phyloP scores from a whole-genome alignment of 2,113 vertebrate species.

The Litocranius walleri region DNA sequence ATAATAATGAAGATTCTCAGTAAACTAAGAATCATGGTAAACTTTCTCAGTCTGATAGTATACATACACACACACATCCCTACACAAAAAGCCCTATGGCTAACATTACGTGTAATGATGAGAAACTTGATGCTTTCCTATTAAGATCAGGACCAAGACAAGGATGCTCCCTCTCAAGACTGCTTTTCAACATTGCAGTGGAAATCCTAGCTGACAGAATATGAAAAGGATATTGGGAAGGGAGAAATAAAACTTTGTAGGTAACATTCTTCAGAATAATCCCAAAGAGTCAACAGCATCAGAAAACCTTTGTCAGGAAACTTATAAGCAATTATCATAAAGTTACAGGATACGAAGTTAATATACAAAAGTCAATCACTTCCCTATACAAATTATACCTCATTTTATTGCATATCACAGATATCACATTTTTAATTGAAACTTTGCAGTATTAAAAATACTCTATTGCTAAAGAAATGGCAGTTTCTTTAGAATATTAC shows the following conservation, averaged over 20 bases:
- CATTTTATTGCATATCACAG: neutral
- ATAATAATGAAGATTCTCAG: neutral
- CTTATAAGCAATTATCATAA: neutral
- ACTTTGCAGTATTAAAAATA: neutral
- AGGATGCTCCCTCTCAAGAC: neutral
- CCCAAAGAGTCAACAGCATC: neutral
- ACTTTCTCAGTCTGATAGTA: neutral
- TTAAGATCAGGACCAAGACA: neutral
- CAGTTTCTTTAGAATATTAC: neutral
- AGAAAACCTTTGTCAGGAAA: neutral
- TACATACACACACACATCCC: no score
- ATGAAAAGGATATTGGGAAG: neutral
- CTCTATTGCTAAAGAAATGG: neutral
- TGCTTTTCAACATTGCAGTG: neutral
- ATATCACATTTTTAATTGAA: neutral
- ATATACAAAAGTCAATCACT: neutral
- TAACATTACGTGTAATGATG: neutral
- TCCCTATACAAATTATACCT: neutral
- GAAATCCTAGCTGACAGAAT: neutral
- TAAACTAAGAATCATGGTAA: neutral
- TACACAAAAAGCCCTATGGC: neutral
- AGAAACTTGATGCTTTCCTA: neutral
- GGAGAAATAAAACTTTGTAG: neutral
- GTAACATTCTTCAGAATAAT: neutral
- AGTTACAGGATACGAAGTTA: neutral